Percentiles rank a stretch among this genome's conserved stretches.
These are phyloP conservation scores for Felis chaus DNA, from an alignment of 2,113 vertebrate species.

Conservation along the genomic window DNA sequence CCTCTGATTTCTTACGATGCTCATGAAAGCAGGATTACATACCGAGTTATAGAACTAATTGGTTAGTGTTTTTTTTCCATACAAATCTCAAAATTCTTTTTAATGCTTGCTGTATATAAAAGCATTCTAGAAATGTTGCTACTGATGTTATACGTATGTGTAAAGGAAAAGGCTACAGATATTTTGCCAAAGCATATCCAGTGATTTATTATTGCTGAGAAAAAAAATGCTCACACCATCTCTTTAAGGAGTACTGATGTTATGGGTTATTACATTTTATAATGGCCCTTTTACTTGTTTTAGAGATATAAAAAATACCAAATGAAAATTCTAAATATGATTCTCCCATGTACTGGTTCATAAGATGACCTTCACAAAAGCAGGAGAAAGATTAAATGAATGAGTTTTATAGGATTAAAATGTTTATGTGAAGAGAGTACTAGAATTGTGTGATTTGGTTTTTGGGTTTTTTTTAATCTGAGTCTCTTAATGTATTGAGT, in stretches of 20 bases:
- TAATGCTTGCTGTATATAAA: not conserved
- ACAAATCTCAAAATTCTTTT: not conserved
- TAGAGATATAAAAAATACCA: slow-evolving; percentile 39
- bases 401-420: not conserved
- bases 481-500: not conserved
- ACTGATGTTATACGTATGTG: not conserved
- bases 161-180: slow-evolving; percentile 5
- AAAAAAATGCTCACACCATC: slow-evolving; percentile 49
- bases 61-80: not conserved
- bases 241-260: slow-evolving; percentile 65
- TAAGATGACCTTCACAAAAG: slow-evolving; percentile 57
- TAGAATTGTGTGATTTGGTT: not conserved
- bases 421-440: not conserved
- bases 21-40: not conserved
- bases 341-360: slow-evolving; percentile 20
- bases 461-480: not conserved
- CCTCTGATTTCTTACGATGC: not conserved
- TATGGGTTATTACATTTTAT: slow-evolving; percentile 69
- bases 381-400: not conserved
- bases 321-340: slow-evolving; percentile 42
- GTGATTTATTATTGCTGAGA: slow-evolving; percentile 55
- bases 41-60: not conserved
- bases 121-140: slow-evolving; percentile 30
- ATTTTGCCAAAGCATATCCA: slow-evolving; percentile 7
- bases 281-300: slow-evolving; percentile 52